A percentile compares a stretch with the other conserved stretches of the same genome.
These are phyloP conservation scores for Heliocidaris erythrogramma DNA, from an alignment of 35 echinoderm and acorn worm species.

Conservation along the genomic window DNA sequence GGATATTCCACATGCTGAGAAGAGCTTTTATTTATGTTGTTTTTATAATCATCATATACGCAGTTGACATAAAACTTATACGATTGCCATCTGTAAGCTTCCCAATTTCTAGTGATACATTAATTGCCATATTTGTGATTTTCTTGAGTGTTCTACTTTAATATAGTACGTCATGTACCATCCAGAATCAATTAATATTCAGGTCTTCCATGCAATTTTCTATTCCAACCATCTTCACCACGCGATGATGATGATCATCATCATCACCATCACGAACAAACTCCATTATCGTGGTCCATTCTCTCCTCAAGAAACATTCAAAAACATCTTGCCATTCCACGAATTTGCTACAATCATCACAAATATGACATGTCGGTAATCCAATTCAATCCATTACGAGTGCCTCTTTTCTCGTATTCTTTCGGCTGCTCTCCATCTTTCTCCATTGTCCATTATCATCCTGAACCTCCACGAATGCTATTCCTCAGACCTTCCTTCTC, in stretches of 20 bases:
- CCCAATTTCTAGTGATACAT: too few relatives aligned
- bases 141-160: too few relatives aligned
- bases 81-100: too few relatives aligned
- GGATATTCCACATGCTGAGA: too few relatives aligned
- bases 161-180: too few relatives aligned
- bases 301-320: not conserved
- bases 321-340: not conserved
- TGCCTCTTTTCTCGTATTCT: not conserved
- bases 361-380: not conserved
- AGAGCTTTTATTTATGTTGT: too few relatives aligned
- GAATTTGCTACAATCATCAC: not conserved
- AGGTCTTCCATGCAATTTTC: not conserved
- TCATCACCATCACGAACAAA: not conserved
- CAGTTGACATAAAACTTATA: too few relatives aligned
- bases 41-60: too few relatives aligned
- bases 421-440: not conserved
- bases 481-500: not conserved
- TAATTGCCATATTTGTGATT: too few relatives aligned
- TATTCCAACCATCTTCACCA: not conserved
- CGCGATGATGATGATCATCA: not conserved
- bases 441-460: not conserved
- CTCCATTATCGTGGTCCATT: not conserved
- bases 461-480: not conserved
- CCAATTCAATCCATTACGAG: not conserved
- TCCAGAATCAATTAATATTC: not conserved